These are phyloP conservation scores for Coregonus sp. DNA, from an alignment of 2,797 vertebrate genomes.

Conservation along the genomic window DNA sequence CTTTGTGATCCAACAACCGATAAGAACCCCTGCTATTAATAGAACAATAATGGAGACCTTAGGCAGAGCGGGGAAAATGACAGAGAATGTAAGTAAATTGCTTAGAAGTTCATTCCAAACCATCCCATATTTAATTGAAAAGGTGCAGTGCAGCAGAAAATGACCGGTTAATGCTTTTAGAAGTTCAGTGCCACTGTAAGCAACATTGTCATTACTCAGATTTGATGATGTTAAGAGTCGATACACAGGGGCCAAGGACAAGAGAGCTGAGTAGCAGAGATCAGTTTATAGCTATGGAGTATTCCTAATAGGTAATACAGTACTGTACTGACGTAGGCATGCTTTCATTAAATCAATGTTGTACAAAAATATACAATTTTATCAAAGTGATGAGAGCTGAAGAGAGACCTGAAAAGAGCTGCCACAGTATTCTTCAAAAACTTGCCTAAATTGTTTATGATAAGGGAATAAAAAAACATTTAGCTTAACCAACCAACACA, in stretches of 20 bases:
- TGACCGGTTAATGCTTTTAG: conserved; percentile 25
- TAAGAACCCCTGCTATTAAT: background rate
- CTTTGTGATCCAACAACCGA: conserved; percentile 9
- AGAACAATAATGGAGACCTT: background rate
- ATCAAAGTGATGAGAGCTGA: background rate
- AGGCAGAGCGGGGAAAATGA: background rate
- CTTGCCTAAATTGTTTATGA: background rate
- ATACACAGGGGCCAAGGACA: conserved; percentile 14
- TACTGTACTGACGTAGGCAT: background rate
- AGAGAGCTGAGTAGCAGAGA: background rate
- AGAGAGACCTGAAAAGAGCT: background rate
- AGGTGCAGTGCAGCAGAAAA: conserved; percentile 9
- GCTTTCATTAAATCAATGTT: background rate
- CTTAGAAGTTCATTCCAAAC: conserved; percentile 20
- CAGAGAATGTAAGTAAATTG: background rate
- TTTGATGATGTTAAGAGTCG: conserved; percentile 14
- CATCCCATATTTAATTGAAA: conserved; percentile 20
- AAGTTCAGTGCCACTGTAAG: conserved; percentile 26
- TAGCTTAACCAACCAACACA: background rate
- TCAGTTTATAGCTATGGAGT: background rate
- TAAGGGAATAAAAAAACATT: background rate
- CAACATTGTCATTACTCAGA: conserved; percentile 21
- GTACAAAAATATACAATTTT: background rate
- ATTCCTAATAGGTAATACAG: background rate
- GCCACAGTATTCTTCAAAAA: background rate